phyloP scores from a whole-genome alignment of 2,888 invertebrate species.

The Sacculina carcini region DNA sequence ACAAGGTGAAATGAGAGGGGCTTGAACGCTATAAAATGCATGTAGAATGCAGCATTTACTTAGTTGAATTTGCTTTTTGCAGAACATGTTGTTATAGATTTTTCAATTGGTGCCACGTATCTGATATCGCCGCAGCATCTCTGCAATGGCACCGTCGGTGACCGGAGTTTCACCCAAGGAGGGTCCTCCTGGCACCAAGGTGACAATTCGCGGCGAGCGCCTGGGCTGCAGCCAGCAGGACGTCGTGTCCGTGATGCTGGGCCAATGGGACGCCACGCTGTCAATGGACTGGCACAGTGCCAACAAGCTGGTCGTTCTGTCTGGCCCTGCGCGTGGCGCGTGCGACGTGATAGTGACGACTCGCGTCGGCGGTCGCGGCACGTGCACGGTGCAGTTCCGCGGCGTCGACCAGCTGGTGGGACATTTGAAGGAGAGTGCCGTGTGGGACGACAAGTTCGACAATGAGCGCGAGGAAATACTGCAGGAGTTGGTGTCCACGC shows the following conservation, averaged over 20 bases:
- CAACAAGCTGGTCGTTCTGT: slow-evolving; percentile 86
- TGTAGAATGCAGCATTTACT: neutral
- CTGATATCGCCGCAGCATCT: slow-evolving; percentile 10
- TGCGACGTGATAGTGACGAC: slow-evolving; percentile 81
- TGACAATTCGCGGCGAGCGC: slow-evolving; percentile 85
- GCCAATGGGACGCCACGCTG: slow-evolving; percentile 76
- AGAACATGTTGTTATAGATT: neutral
- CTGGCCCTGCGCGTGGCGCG: slow-evolving; percentile 67
- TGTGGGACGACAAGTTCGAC: slow-evolving; percentile 93
- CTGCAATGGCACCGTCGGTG: slow-evolving; percentile 36
- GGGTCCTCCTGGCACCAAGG: slow-evolving; percentile 83
- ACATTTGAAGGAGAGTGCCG: slow-evolving; percentile 86
- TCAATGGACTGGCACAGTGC: slow-evolving; percentile 94
- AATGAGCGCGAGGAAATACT: slow-evolving; percentile 29
- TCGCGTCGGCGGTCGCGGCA: slow-evolving; percentile 55
- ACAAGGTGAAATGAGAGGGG: neutral
- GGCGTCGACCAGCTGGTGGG: slow-evolving; percentile 67
- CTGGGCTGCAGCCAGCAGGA: slow-evolving; percentile 62
- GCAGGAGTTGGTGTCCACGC: slow-evolving; percentile 43
- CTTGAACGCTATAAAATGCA: neutral
- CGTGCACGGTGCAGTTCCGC: slow-evolving; percentile 60
- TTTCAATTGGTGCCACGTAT: neutral
- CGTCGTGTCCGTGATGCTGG: slow-evolving; percentile 67
- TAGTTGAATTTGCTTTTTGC: neutral
- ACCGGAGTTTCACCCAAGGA: slow-evolving; percentile 96